Evolutionary conservation across 2,797 vertebrate genomes (phyloP).

Genomic region (Odontamblyopus rebecca): DNA sequence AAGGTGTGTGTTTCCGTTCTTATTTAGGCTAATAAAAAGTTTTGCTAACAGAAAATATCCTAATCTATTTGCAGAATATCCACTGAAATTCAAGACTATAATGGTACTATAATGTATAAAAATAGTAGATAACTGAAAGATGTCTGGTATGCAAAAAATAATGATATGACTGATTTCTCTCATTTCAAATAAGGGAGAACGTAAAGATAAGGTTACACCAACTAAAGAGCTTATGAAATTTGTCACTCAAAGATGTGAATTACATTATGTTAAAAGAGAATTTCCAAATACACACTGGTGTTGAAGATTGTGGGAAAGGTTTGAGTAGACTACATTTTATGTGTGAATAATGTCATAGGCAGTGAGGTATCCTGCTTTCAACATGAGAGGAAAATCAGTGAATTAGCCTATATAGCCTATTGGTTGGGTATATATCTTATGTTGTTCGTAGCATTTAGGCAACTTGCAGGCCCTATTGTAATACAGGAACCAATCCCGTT

Average conservation of each 20-base stretch:
- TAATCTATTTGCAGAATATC: not conserved
- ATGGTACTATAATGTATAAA: too few relatives aligned
- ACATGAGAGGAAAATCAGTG: not conserved
- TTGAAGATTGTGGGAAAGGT: not conserved
- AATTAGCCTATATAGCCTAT: not conserved
- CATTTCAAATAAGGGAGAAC: conserved; percentile 17
- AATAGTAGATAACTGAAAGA: too few relatives aligned
- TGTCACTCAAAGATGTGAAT: not conserved
- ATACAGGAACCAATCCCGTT: too few relatives aligned
- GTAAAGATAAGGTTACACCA: not conserved
- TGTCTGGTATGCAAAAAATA: not conserved
- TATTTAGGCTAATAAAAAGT: not conserved
- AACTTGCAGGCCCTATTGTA: too few relatives aligned
- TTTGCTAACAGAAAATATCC: not conserved
- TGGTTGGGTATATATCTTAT: too few relatives aligned
- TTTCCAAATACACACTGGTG: not conserved
- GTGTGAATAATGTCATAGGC: not conserved
- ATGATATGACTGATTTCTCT: conserved; percentile 24
- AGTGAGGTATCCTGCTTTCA: not conserved
- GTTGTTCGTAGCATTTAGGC: too few relatives aligned
- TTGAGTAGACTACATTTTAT: not conserved
- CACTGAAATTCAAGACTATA: not conserved
- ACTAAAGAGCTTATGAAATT: not conserved
- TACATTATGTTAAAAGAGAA: not conserved
- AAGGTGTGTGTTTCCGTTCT: not conserved